phyloP scores from a whole-genome alignment of 2,113 vertebrate genomes.

The Phyllopteryx taeniolatus region DNA sequence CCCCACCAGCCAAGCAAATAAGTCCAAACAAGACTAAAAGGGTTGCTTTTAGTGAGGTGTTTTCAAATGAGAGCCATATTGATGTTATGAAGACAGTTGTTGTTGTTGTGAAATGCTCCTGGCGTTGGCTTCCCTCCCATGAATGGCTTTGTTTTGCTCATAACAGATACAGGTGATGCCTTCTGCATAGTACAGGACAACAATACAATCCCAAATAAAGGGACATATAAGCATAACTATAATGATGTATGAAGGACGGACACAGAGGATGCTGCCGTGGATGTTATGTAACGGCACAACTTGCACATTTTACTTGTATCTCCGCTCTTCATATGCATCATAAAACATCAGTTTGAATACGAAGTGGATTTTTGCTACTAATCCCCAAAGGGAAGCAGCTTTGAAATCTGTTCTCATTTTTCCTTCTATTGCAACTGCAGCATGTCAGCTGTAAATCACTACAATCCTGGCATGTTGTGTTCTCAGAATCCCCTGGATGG shows the following conservation, averaged over 20 bases:
- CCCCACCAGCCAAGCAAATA: neutral
- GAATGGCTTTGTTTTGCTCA: neutral
- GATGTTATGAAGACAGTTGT: neutral
- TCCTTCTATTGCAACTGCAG: slow-evolving; percentile 7
- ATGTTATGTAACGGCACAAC: slow-evolving; percentile 18
- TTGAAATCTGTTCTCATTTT: neutral
- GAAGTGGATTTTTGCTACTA: neutral
- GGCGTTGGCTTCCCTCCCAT: neutral
- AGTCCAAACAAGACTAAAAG: neutral
- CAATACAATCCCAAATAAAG: neutral
- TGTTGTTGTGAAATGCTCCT: neutral
- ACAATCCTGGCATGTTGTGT: slow-evolving; percentile 17
- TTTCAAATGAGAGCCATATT: neutral
- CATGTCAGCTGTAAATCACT: slow-evolving; percentile 21
- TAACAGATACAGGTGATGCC: neutral
- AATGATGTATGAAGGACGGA: slow-evolving; percentile 11
- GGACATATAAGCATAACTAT: neutral
- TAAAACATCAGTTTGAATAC: neutral
- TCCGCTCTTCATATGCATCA: neutral
- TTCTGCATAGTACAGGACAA: neutral
- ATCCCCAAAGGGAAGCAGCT: neutral
- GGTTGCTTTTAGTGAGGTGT: neutral
- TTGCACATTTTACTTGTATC: slow-evolving; percentile 6
- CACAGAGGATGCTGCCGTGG: slow-evolving; percentile 7
- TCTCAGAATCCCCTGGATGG: slow-evolving; percentile 52